Base-by-base conservation (phyloP, 2,113 vertebrate species). In the Rhinolophus sinicus region DNA sequence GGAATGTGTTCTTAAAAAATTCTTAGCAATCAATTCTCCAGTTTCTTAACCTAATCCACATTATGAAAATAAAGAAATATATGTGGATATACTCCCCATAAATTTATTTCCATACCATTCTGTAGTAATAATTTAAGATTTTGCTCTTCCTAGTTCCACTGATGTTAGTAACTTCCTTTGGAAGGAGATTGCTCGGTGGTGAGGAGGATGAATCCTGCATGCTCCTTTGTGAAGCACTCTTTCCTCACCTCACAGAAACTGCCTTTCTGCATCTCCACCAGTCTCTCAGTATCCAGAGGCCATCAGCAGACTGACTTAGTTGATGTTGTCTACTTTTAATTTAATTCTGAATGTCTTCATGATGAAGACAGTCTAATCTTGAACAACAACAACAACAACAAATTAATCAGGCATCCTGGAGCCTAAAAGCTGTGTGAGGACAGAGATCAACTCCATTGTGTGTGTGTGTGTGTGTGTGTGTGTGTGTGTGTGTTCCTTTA, bases 41-140 rank as follows among this genome's bases (percentile, higher is more conserved):
- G 47, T 69, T 80, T 90, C 3, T 90, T 73, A 52, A 67, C 40
- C 35, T 81, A 35, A 73, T 78, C 10, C 35, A 77, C 24, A 67
- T 72, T 83, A 92, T 72, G 15, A 93, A 80, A 92, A 83, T 44
- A 94, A 93, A 60, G 28, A 78, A 75, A 84, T 30, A 86, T 19
- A 35, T 1, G 11, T 90, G n/a, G 40, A 33, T 22, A 75, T 38
- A 73, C 13, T 91, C 14, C n/a, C 62, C 67, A 13, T 56, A 73
- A 69, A 56, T 72, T 33, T 69, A 73, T 95, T 40, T 84, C 40
- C 50, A 92, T 52, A 50, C 5, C 19, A 92, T 22, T 85, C 47
- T 94, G 38, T 56, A 77, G 5, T 86, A 93, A 38, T 56, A 72
- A 54, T 58, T 70, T 69, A 76, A 65, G 44, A 60, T 72, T 88